These are phyloP conservation scores for Ariolimax columbianus DNA, from an alignment of 2,888 invertebrate genomes.

Conservation along the genomic window DNA sequence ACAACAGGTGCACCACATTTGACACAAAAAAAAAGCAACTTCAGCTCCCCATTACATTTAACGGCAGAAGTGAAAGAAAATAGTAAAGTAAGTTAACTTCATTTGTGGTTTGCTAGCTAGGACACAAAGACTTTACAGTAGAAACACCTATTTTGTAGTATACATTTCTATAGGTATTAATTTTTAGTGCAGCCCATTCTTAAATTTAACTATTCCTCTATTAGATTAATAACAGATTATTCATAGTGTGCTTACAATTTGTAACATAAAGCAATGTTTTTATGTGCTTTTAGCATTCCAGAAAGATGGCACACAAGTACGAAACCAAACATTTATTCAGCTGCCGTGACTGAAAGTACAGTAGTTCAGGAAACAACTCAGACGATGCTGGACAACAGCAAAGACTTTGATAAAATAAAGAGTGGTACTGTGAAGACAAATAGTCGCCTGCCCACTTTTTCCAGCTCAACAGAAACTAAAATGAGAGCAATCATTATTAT, in stretches of 20 bases:
- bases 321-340: background rate
- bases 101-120: too few relatives aligned
- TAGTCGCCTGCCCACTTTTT: constrained; percentile 47
- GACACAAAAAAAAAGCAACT: too few relatives aligned
- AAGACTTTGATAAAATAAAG: background rate
- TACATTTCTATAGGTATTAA: too few relatives aligned
- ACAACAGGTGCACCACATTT: too few relatives aligned
- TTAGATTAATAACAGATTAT: too few relatives aligned
- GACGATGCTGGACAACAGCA: background rate
- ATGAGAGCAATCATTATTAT: constrained; percentile 49
- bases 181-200: too few relatives aligned
- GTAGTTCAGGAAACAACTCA: background rate
- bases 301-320: background rate
- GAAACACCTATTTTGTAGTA: too few relatives aligned
- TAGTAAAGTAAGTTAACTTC: too few relatives aligned
- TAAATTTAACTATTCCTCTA: too few relatives aligned
- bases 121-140: too few relatives aligned
- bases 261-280: background rate
- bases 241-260: background rate
- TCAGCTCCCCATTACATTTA: too few relatives aligned
- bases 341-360: background rate
- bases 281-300: background rate
- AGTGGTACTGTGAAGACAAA: background rate
- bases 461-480: constrained; percentile 25
- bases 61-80: too few relatives aligned